Evolutionary conservation across 2,113 vertebrate genomes (phyloP), one percentile per base, ranked within the genome.

Genomic region (Stomatorhinus ivindoensis): DNA sequence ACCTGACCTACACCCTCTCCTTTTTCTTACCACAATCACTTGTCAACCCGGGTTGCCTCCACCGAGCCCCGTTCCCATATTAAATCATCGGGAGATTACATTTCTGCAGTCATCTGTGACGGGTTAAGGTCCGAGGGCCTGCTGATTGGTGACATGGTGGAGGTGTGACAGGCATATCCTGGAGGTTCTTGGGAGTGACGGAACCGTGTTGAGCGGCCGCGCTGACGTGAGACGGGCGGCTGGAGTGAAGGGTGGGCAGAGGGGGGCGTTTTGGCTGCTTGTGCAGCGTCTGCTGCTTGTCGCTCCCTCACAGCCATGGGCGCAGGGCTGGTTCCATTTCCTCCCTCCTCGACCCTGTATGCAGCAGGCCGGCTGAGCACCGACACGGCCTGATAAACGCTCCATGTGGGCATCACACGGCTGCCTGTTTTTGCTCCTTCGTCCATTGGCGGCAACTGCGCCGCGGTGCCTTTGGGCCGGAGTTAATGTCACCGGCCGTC

Each of bases 11-110:
- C 88, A 53, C 65, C n/a, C n/a, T 88, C 24, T 42, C 13, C 27
- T 53, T 58, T 24, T 86, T 85, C 27, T 86, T 73, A 86, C 87
- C 47, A 44, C 48, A 4, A 58, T 46, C 87, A 48, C 89, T 86
- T 89, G 89, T 89, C 86, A 92, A 89, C 88, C 89, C n/a, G 35
- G n/a, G 69, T 55, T 53, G 80, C 55, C 53, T 17, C 53, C 53
- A 73, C 87, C 84, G 47, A 88, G 88, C 5, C 3, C 58, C 27
- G 82, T 73, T 86, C 82, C 51, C 47, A 90, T 89, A 90, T 90
- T 58, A 44, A 91, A 90, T 92, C 46, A 86, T 31, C 69, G 80
- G 7, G 39, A 47, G 44, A 13, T 46, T 84, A 84, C 35, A 24
- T 84, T n/a, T 3, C 82, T 80, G 73, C 21, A 24, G 47, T 69